Evolutionary conservation across 2,113 vertebrate genomes (phyloP).

Genomic region (Cairina moschata): DNA sequence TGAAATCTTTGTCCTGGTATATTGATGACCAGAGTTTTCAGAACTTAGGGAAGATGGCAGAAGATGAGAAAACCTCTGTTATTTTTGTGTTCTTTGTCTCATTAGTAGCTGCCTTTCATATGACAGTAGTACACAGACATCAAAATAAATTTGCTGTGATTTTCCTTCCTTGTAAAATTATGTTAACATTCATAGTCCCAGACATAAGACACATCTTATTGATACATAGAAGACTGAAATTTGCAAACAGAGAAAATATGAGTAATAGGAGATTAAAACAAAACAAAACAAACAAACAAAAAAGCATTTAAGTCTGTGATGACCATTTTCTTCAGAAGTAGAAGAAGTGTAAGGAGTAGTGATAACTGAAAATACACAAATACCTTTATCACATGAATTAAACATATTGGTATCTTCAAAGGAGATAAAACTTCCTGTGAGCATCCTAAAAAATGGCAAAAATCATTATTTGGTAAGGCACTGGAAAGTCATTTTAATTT

Average conservation of each 20-base stretch:
- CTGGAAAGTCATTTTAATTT: slow-evolving; percentile 55
- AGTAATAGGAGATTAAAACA: background rate
- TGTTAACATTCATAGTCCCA: background rate
- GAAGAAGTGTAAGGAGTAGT: slow-evolving; percentile 35
- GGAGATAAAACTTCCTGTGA: slow-evolving; percentile 65
- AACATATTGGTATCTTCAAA: slow-evolving; percentile 56
- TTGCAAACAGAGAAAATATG: background rate
- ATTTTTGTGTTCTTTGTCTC: background rate
- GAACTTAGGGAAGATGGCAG: background rate
- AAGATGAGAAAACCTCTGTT: background rate
- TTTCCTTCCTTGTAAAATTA: slow-evolving; percentile 5
- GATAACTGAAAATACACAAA: slow-evolving; percentile 58
- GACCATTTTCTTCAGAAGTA: background rate
- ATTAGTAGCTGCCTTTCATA: background rate
- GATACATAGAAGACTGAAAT: background rate
- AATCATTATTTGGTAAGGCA: slow-evolving; percentile 41
- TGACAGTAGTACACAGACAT: background rate
- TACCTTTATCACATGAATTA: slow-evolving; percentile 63
- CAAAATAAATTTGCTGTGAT: background rate
- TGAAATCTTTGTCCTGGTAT: background rate
- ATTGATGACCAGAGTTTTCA: background rate
- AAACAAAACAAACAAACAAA: background rate
- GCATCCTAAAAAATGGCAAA: slow-evolving; percentile 52
- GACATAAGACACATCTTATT: background rate
- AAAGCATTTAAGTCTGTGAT: background rate